Conservation (phyloP, 1,140 invertebrate genomes). For the Neotoxoptera formosana region DNA sequence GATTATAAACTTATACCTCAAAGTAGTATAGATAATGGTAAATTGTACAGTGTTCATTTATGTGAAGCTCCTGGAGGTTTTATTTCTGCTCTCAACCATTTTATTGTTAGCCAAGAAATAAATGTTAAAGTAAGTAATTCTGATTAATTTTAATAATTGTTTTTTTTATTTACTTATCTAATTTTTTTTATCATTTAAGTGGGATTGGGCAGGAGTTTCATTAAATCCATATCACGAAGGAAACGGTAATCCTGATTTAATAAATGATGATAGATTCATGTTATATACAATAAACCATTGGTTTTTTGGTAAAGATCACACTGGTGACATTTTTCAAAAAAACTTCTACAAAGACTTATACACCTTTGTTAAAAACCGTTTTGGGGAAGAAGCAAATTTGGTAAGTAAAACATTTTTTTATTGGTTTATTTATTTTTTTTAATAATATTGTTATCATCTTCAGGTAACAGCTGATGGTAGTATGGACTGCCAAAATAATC, state of each 20-base stretch:
- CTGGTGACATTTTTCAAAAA: constrained; percentile 78
- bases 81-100: constrained; percentile 88
- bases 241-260: constrained; percentile 75
- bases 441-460: constrained; percentile 62
- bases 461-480: constrained; percentile 94
- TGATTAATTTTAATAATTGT: neutral
- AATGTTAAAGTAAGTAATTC: constrained; percentile 62
- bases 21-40: constrained; percentile 63
- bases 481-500: constrained; percentile 83
- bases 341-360: constrained; percentile 54
- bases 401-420: constrained; percentile 11
- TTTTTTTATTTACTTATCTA: neutral
- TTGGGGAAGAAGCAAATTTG: constrained; percentile 46
- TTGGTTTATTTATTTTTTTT: neutral
- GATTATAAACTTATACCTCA: constrained; percentile 71
- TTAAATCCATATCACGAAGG: constrained; percentile 93
- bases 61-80: constrained; percentile 97
- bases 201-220: constrained; percentile 86
- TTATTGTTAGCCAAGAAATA: constrained; percentile 70
- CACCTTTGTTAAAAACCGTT: constrained; percentile 25
- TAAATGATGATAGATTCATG: constrained; percentile 88
- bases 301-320: constrained; percentile 85
- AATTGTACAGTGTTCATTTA: constrained; percentile 80
- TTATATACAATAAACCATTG: constrained; percentile 78
- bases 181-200: constrained; percentile 63